phyloP scores from a whole-genome alignment of 1,140 invertebrate species.

The Neotoxoptera formosana region DNA sequence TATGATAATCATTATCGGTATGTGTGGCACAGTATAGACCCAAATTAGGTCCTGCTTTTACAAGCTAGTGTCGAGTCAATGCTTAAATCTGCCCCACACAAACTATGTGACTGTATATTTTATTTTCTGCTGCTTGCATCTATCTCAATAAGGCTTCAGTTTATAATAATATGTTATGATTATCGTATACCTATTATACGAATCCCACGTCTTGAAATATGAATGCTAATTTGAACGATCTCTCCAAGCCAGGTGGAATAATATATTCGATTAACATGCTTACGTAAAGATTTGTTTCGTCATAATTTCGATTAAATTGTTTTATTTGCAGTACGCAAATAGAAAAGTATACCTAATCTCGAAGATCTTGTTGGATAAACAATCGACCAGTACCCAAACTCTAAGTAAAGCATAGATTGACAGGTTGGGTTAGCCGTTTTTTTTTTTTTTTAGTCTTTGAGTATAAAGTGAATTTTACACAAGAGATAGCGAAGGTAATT shows the following conservation, averaged over 20 bases:
- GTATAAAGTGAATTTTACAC: not conserved
- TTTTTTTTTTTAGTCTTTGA: not conserved
- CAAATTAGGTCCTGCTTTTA: too few species aligned
- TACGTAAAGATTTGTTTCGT: not conserved
- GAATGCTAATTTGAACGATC: not conserved
- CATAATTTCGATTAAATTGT: not conserved
- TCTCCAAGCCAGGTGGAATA: not conserved
- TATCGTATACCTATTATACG: not conserved
- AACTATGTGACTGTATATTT: too few species aligned
- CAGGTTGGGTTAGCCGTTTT: not conserved
- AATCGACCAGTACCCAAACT: not conserved
- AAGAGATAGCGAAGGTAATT: conserved; percentile 9
- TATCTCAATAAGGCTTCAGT: too few species aligned
- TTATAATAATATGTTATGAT: not conserved
- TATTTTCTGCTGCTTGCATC: too few species aligned
- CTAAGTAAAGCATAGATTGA: not conserved
- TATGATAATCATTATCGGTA: too few species aligned
- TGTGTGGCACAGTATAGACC: too few species aligned
- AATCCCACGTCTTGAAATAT: not conserved
- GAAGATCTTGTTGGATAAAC: not conserved
- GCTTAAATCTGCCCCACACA: too few species aligned
- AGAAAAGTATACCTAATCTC: not conserved
- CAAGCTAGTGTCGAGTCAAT: too few species aligned
- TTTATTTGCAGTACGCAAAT: not conserved
- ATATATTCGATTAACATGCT: not conserved